Conservation (phyloP, 1,140 invertebrate genomes). For the Bombyx mandarina region DNA sequence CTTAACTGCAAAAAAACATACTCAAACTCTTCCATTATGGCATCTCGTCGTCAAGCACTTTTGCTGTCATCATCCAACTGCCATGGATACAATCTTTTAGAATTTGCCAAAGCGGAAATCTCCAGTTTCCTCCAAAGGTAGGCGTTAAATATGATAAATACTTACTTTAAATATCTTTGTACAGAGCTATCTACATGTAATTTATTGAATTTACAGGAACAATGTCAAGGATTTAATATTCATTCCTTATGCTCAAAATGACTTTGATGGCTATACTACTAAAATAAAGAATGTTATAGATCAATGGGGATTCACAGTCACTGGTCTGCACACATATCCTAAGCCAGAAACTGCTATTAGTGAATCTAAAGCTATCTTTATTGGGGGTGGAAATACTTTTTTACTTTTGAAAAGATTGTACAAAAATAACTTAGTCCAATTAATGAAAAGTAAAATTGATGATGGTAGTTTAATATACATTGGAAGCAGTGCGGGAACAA, state of each 20-base stretch:
- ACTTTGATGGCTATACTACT: constrained; percentile 78
- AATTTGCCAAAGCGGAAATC: constrained; percentile 78
- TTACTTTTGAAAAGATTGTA: constrained; percentile 79
- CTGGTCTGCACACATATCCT: constrained; percentile 75
- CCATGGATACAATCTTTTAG: constrained; percentile 76
- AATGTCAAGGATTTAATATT: constrained; percentile 79
- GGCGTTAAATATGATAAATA: constrained; percentile 16
- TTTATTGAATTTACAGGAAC: constrained; percentile 65
- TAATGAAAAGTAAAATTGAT: constrained; percentile 76
- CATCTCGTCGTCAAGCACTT: constrained; percentile 67
- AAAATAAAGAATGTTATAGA: constrained; percentile 74
- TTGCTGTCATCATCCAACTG: constrained; percentile 80
- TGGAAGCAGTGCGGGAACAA: constrained; percentile 86
- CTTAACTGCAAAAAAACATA: background rate
- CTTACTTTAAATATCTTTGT: constrained; percentile 4
- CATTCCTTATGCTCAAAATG: constrained; percentile 80
- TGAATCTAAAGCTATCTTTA: constrained; percentile 79
- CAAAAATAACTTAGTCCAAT: constrained; percentile 76
- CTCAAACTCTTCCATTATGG: constrained; percentile 20
- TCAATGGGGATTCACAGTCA: constrained; percentile 77
- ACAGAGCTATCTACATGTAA: background rate
- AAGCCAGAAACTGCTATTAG: constrained; percentile 73
- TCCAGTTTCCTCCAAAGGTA: constrained; percentile 76
- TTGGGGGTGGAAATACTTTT: constrained; percentile 87
- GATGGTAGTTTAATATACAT: constrained; percentile 81